Conservation (phyloP, 92 coral and sea anemone genomes). For the Umimayanthus chanpuru region DNA sequence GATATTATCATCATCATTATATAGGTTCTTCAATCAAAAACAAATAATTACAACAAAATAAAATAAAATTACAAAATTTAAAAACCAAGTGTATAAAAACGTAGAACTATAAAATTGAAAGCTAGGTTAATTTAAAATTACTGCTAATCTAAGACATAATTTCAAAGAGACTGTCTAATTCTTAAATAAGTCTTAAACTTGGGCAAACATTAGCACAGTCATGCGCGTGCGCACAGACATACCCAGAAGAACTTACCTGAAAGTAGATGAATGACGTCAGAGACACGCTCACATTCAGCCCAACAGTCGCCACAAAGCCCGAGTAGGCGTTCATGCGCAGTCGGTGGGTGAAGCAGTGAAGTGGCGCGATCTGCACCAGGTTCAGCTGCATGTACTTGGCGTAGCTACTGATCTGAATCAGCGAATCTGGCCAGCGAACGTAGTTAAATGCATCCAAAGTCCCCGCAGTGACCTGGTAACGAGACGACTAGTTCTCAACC, state of each 20-base stretch:
- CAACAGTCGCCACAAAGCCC: conserved; percentile 55
- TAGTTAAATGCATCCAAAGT: conserved; percentile 79
- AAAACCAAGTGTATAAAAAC: too few species aligned
- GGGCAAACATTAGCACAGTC: background rate
- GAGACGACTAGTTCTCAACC: background rate
- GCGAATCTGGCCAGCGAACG: conserved; percentile 78
- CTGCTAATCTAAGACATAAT: too few species aligned
- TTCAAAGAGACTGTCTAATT: too few species aligned
- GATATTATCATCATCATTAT: too few species aligned
- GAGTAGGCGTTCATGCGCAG: conserved; percentile 70
- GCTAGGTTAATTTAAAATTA: too few species aligned
- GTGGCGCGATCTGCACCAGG: conserved; percentile 76
- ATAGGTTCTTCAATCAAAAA: background rate
- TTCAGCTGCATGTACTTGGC: conserved; percentile 75
- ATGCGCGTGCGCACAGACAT: background rate
- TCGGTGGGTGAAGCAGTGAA: conserved; percentile 64
- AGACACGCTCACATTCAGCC: conserved; percentile 51
- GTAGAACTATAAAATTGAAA: too few species aligned
- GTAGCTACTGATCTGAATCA: conserved; percentile 67
- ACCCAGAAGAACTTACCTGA: conserved; percentile 40
- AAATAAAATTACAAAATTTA: too few species aligned
- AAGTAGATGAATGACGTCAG: conserved; percentile 56
- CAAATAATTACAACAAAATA: background rate
- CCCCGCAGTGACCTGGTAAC: conserved; percentile 65
- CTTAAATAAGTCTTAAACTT: too few species aligned